These are phyloP conservation scores for Laothoe populi DNA, from an alignment of 2,888 invertebrate genomes.

Conservation along the genomic window DNA sequence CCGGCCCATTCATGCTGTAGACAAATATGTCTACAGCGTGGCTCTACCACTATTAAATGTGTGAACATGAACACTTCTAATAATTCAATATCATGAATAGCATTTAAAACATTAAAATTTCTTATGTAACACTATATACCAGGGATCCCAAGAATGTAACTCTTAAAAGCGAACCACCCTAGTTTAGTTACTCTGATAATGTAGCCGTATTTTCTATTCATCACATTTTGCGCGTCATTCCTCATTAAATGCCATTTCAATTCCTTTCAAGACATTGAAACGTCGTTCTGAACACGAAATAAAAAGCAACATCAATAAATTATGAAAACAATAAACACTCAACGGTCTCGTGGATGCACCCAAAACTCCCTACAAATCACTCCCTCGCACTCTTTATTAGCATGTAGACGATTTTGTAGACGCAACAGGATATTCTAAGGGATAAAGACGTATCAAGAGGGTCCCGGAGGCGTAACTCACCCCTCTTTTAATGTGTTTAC, in stretches of 20 bases:
- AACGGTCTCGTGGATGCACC: conserved; percentile 11
- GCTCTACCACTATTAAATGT: too few relatives aligned
- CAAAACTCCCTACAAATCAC: conserved; percentile 67
- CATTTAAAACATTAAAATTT: too few relatives aligned
- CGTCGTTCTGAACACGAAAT: conserved; percentile 1
- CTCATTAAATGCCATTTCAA: not conserved
- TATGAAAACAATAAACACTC: conserved; percentile 28
- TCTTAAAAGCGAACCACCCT: not conserved
- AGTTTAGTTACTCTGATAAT: not conserved
- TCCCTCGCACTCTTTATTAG: conserved; percentile 74
- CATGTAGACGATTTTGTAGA: conserved; percentile 70
- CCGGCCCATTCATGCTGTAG: too few relatives aligned
- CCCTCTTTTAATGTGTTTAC: conserved; percentile 83
- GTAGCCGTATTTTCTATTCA: not conserved
- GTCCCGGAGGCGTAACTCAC: conserved; percentile 48
- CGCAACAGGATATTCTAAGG: conserved; percentile 81
- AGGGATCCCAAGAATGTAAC: too few relatives aligned
- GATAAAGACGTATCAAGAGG: conserved; percentile 71
- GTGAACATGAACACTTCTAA: too few relatives aligned
- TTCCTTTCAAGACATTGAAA: conserved; percentile 5
- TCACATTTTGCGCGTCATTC: conserved; percentile 3
- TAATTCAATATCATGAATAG: too few relatives aligned
- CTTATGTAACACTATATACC: too few relatives aligned
- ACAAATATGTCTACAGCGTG: too few relatives aligned
- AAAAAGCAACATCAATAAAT: conserved; percentile 23